phyloP scores from a whole-genome alignment of 1,140 invertebrate species.

The Trachymyrmex cornetzi region DNA sequence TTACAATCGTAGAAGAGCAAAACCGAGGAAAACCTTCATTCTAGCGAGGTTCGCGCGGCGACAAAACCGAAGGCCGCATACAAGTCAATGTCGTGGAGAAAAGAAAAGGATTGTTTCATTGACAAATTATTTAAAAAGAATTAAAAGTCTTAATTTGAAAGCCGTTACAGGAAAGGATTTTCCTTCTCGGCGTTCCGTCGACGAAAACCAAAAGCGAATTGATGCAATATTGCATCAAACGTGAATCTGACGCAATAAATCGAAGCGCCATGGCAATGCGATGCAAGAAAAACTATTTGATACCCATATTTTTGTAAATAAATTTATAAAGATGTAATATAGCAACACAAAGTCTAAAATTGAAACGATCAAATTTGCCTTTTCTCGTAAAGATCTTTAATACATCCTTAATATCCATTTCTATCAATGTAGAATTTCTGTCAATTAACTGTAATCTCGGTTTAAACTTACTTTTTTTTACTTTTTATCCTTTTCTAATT shows the following conservation, averaged over 20 bases:
- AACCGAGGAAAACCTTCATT: slow-evolving; percentile 52
- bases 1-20: slow-evolving; percentile 62
- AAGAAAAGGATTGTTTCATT: neutral
- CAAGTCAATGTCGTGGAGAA: neutral
- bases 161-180: neutral
- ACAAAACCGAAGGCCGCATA: slow-evolving; percentile 51
- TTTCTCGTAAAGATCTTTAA: too few species aligned
- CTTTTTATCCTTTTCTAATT: too few species aligned
- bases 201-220: slow-evolving; percentile 2
- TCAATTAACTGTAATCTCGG: too few species aligned
- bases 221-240: slow-evolving; percentile 30
- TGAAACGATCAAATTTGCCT: too few species aligned
- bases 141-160: neutral
- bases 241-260: slow-evolving; percentile 4
- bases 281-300: neutral
- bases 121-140: neutral
- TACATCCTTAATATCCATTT: too few species aligned
- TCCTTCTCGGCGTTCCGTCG: neutral
- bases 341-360: too few species aligned
- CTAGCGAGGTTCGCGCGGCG: slow-evolving; percentile 38
- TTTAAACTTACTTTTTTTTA: too few species aligned
- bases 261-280: neutral
- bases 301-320: neutral
- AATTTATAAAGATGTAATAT: neutral
- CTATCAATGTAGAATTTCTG: too few species aligned